These are phyloP conservation scores for Callopanchax toddi DNA, from an alignment of 2,113 vertebrate genomes.

Conservation along the genomic window DNA sequence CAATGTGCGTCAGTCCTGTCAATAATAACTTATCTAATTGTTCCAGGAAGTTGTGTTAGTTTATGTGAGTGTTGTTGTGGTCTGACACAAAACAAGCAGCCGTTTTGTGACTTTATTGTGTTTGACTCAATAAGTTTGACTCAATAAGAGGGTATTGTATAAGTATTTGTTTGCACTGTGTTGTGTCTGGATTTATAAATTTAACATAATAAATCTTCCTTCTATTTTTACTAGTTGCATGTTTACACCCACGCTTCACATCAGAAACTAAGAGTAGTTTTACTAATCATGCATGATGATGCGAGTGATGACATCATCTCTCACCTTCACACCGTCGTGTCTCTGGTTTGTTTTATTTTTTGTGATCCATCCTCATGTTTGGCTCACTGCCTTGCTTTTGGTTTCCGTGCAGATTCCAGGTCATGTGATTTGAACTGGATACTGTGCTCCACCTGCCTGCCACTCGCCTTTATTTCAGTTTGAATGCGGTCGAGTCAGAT, in stretches of 20 bases:
- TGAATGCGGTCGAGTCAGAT: slow-evolving; percentile 35
- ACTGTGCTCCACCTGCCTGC: slow-evolving; percentile 25
- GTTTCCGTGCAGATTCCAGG: too few relatives aligned
- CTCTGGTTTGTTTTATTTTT: slow-evolving; percentile 14
- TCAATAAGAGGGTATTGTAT: neutral
- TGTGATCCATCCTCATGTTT: slow-evolving; percentile 10
- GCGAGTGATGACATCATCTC: slow-evolving; percentile 2
- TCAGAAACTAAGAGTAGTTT: neutral
- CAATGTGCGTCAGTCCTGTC: too few relatives aligned
- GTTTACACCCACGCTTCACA: neutral
- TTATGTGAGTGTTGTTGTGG: too few relatives aligned
- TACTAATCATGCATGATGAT: neutral
- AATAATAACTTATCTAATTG: too few relatives aligned
- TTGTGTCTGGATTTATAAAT: too few relatives aligned
- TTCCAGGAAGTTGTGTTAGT: too few relatives aligned
- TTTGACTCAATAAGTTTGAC: neutral
- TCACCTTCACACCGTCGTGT: slow-evolving; percentile 6
- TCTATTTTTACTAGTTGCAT: neutral
- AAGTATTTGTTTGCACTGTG: neutral
- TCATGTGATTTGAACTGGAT: slow-evolving; percentile 19
- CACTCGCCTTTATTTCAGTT: slow-evolving; percentile 18
- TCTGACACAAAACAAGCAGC: too few relatives aligned
- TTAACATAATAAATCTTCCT: neutral
- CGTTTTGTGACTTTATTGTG: too few relatives aligned
- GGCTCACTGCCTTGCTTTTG: neutral